Evolutionary conservation across 2,797 vertebrate species (phyloP).

Genomic region (Ciconia nigra): DNA sequence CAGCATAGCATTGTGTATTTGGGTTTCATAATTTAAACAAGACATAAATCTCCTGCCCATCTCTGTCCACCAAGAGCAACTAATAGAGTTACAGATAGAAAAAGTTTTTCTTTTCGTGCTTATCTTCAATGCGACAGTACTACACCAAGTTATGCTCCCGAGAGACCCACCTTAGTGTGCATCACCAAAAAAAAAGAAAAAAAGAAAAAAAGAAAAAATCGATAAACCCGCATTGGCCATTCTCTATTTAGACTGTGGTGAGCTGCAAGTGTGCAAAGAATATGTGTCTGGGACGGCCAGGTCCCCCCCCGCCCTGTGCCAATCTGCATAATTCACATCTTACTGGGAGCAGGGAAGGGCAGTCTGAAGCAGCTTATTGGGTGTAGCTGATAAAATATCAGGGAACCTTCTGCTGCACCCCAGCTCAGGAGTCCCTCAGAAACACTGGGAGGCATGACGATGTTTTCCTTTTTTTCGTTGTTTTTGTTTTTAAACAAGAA

Average conservation of each 20-base stretch:
- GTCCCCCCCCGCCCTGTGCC: fast-evolving
- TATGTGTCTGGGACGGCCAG: background rate
- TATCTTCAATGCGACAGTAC: background rate
- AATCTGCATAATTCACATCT: background rate
- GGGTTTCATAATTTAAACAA: background rate
- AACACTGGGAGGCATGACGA: background rate
- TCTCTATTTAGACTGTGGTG: background rate
- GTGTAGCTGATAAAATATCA: background rate
- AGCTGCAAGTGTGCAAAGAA: background rate
- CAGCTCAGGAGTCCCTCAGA: background rate
- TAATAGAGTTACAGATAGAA: background rate
- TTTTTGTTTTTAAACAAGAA: background rate
- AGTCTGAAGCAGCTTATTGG: background rate
- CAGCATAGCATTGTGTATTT: background rate
- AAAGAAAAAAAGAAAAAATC: too few species aligned
- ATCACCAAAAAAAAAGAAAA: background rate
- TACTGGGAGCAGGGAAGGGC: background rate
- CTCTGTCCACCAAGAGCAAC: background rate
- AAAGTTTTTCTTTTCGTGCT: background rate
- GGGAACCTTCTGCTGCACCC: background rate
- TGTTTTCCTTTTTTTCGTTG: background rate
- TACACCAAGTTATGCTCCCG: background rate
- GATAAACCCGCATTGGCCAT: background rate
- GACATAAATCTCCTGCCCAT: background rate
- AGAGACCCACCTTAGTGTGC: background rate